Conservation (phyloP, 1,140 invertebrate species). For the Drosophila orena region DNA sequence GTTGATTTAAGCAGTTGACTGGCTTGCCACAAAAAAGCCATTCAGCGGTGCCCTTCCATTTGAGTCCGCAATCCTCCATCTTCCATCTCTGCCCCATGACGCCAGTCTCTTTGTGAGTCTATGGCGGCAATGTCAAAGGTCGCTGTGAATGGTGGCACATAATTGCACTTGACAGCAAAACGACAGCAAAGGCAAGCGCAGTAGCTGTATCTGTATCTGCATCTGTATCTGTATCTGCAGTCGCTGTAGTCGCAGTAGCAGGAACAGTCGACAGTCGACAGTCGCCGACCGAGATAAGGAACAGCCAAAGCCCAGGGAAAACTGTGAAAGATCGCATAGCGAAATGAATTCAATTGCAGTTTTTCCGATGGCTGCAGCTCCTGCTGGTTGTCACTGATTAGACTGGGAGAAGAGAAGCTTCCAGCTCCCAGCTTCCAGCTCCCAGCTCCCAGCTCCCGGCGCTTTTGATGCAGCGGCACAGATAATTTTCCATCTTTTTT, state of each 20-base stretch:
- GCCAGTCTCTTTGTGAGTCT: constrained; percentile 41
- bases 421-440: constrained; percentile 32
- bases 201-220: constrained; percentile 13
- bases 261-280: constrained; percentile 46
- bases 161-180: constrained; percentile 56
- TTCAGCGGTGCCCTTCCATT: constrained; percentile 28
- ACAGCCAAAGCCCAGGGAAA: constrained; percentile 50
- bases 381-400: constrained; percentile 66
- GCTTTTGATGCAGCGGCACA: constrained; percentile 65
- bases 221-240: constrained; percentile 18
- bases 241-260: constrained; percentile 29
- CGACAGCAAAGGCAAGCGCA: constrained; percentile 34
- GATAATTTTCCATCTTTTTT: constrained; percentile 71
- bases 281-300: constrained; percentile 39
- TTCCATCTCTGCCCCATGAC: constrained; percentile 14
- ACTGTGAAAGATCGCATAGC: constrained; percentile 76
- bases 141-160: constrained; percentile 54
- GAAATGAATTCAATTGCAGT: constrained; percentile 74
- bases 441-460: constrained; percentile 34
- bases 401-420: constrained; percentile 24
- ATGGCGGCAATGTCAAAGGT: constrained; percentile 67
- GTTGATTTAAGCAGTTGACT: constrained; percentile 18
- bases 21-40: constrained; percentile 16
- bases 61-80: background rate
- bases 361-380: constrained; percentile 43